Conservation (phyloP, 2,797 vertebrate species). For the Sebastes nivosus region DNA sequence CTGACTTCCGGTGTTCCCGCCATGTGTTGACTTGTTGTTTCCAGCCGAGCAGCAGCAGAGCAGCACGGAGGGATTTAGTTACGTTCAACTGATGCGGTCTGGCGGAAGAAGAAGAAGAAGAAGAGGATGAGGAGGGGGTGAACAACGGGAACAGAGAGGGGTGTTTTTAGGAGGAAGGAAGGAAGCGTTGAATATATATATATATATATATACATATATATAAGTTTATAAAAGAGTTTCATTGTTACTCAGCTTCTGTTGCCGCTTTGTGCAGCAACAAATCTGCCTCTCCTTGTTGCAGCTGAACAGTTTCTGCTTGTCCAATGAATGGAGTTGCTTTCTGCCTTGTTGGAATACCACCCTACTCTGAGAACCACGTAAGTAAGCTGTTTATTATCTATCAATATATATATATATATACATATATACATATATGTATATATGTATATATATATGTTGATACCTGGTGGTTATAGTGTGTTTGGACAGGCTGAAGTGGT, state of each 20-base stretch:
- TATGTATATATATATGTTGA: background rate
- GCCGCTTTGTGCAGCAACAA: constrained; percentile 47
- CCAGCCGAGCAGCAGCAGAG: constrained; percentile 22
- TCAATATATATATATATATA: no score
- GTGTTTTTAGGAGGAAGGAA: constrained; percentile 62
- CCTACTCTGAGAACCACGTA: constrained; percentile 88
- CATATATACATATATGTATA: no score
- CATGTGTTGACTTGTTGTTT: constrained; percentile 36
- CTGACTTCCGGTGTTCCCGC: constrained; percentile 38
- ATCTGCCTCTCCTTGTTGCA: constrained; percentile 57
- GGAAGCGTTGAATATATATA: constrained; percentile 38
- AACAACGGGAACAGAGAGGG: constrained; percentile 70
- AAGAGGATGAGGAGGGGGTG: constrained; percentile 56
- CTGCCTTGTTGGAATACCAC: constrained; percentile 98
- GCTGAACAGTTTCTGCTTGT: constrained; percentile 74
- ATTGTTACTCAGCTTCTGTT: constrained; percentile 21
- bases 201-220: background rate
- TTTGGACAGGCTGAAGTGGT: constrained; percentile 21
- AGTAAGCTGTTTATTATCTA: constrained; percentile 52
- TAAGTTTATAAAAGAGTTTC: constrained; percentile 37
- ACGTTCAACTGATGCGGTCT: constrained; percentile 67
- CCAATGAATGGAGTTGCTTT: constrained; percentile 99
- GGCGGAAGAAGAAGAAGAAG: constrained; percentile 69
- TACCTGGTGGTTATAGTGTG: constrained; percentile 10
- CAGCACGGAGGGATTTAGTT: constrained; percentile 62